Evolutionary conservation across 2,888 invertebrate species (phyloP).

Genomic region (Nomada hirtipes): DNA sequence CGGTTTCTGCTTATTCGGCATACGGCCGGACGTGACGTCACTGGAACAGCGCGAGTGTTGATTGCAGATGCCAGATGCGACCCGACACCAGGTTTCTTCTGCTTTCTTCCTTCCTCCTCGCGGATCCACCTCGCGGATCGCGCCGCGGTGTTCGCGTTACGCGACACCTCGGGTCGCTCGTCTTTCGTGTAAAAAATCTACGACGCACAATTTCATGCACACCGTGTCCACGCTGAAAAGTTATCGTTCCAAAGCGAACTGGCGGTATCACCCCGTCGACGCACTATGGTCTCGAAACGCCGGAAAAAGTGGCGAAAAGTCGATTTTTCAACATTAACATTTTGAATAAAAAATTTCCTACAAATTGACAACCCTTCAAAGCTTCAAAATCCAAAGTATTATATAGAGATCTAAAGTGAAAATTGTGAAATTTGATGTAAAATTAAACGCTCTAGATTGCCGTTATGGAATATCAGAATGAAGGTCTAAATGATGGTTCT

Average conservation of each 20-base stretch:
- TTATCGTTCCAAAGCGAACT: not conserved
- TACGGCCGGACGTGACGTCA: slow-evolving; percentile 79
- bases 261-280: too few species aligned
- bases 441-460: too few species aligned
- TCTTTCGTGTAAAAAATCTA: slow-evolving; percentile 41
- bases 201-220: slow-evolving; percentile 35
- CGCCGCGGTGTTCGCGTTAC: slow-evolving; percentile 53
- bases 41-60: slow-evolving; percentile 71
- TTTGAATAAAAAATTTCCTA: too few species aligned
- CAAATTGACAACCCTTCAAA: too few species aligned
- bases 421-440: too few species aligned
- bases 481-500: too few species aligned
- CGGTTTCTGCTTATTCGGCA: slow-evolving; percentile 77
- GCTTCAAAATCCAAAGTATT: too few species aligned
- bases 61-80: slow-evolving; percentile 77
- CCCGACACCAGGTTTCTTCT: slow-evolving; percentile 74
- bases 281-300: too few species aligned
- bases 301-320: too few species aligned
- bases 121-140: slow-evolving; percentile 45
- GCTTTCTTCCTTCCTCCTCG: slow-evolving; percentile 58
- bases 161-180: slow-evolving; percentile 30
- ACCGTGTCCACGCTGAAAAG: not conserved
- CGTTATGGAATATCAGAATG: too few species aligned
- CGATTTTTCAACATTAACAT: too few species aligned
- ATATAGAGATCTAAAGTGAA: too few species aligned